Evolutionary conservation across 1,140 invertebrate genomes (phyloP).

Genomic region (Lamellibrachia luymesi): DNA sequence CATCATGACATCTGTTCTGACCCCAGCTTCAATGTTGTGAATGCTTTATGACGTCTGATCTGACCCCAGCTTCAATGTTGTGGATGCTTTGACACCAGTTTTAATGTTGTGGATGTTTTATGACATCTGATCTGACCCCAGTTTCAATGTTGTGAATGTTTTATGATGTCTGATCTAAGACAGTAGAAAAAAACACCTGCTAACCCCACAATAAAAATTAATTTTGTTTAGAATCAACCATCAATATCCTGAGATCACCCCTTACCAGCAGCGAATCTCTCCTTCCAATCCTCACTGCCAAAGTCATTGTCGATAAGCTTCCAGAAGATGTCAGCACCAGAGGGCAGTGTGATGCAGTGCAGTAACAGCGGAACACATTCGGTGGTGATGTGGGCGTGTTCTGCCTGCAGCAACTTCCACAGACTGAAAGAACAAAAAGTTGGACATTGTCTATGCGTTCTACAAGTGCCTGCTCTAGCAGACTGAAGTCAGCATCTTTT

Average conservation of each 20-base stretch:
- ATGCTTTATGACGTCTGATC: not conserved
- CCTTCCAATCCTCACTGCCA: constrained; percentile 77
- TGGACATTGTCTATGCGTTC: too few relatives aligned
- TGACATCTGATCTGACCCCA: not conserved
- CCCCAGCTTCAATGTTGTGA: too few relatives aligned
- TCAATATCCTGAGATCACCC: not conserved
- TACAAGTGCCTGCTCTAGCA: too few relatives aligned
- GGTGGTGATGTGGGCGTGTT: constrained; percentile 89
- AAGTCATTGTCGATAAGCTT: constrained; percentile 90
- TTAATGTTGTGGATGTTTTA: not conserved
- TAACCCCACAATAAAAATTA: too few relatives aligned
- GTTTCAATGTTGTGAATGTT: not conserved
- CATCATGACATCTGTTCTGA: not conserved
- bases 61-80: too few relatives aligned
- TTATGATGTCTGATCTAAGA: not conserved
- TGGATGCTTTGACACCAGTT: too few relatives aligned
- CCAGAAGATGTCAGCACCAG: constrained; percentile 93
- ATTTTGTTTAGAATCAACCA: too few relatives aligned
- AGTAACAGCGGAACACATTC: constrained; percentile 85
- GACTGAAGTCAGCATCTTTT: too few relatives aligned
- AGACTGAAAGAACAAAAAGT: constrained; percentile 65
- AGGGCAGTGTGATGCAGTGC: constrained; percentile 89
- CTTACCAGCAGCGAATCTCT: constrained; percentile 82
- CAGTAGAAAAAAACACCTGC: too few relatives aligned
- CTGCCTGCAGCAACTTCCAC: constrained; percentile 89